Conservation (phyloP, 2,888 invertebrate genomes). For the Belgica antarctica region DNA sequence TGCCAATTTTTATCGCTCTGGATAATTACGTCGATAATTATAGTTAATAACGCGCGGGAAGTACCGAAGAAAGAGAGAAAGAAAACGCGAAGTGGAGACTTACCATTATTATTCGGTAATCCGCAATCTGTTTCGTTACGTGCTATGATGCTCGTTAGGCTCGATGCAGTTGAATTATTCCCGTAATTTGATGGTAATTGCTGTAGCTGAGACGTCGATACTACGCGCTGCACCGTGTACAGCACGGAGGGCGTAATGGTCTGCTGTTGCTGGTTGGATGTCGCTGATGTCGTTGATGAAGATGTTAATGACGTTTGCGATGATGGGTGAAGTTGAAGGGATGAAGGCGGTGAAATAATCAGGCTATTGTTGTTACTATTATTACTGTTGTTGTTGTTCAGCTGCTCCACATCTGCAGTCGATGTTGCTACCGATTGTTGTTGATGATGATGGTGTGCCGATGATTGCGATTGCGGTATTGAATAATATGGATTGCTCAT, state of each 20-base stretch:
- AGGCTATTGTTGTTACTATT: slow-evolving; percentile 45
- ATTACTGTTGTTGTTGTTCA: slow-evolving; percentile 10
- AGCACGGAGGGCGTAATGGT: slow-evolving; percentile 50
- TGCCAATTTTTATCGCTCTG: slow-evolving; percentile 21
- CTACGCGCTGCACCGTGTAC: slow-evolving; percentile 55
- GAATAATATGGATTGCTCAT: slow-evolving; percentile 48
- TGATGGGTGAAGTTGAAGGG: slow-evolving; percentile 38
- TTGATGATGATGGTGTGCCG: slow-evolving; percentile 46
- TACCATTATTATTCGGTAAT: slow-evolving; percentile 42
- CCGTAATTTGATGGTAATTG: slow-evolving; percentile 53
- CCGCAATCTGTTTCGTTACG: slow-evolving; percentile 48
- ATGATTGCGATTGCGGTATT: slow-evolving; percentile 48
- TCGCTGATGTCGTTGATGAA: slow-evolving; percentile 47
- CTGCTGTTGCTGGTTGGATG: slow-evolving; percentile 47
- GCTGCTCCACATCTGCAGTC: slow-evolving; percentile 44
- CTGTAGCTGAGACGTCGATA: slow-evolving; percentile 55
- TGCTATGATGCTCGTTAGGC: slow-evolving; percentile 53
- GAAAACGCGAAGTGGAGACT: neutral
- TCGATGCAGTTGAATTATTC: slow-evolving; percentile 54
- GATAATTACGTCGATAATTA: slow-evolving; percentile 35
- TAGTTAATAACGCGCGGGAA: slow-evolving; percentile 26
- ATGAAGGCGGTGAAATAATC: slow-evolving; percentile 36
- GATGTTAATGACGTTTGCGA: slow-evolving; percentile 45
- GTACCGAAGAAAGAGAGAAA: neutral
- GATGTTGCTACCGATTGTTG: slow-evolving; percentile 46